These are phyloP conservation scores for Brachystomella parvula DNA, from an alignment of 1,140 invertebrate genomes.

Conservation along the genomic window DNA sequence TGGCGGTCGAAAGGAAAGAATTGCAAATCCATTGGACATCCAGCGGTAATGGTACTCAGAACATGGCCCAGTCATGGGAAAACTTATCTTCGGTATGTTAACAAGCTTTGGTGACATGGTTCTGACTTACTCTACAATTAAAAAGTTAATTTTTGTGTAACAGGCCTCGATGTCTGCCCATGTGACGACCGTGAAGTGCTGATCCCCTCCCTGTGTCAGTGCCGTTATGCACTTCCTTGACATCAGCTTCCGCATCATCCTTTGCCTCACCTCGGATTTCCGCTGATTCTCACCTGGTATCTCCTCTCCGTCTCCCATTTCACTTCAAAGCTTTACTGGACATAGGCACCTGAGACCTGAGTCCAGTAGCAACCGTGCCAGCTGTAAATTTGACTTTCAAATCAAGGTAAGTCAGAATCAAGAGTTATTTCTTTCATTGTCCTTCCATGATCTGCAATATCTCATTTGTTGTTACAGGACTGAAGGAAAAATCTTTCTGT, in stretches of 20 bases:
- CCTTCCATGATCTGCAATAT: not conserved
- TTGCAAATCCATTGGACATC: not conserved
- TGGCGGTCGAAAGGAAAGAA: not conserved
- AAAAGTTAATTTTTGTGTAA: not conserved
- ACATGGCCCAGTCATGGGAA: constrained; percentile 38
- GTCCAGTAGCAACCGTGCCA: constrained; percentile 38
- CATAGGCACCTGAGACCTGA: constrained; percentile 42
- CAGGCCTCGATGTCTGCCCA: constrained; percentile 34
- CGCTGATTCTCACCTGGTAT: constrained; percentile 32
- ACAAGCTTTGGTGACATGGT: not conserved
- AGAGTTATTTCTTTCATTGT: not conserved
- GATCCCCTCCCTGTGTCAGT: constrained; percentile 35
- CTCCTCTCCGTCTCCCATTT: constrained; percentile 44
- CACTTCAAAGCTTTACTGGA: constrained; percentile 42
- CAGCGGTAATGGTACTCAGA: constrained; percentile 32
- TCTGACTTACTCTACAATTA: not conserved
- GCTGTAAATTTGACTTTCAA: constrained; percentile 14
- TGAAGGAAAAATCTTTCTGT: constrained; percentile 33
- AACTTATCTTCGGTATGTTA: constrained; percentile 35
- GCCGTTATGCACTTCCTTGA: constrained; percentile 21
- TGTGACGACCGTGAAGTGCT: constrained; percentile 29
- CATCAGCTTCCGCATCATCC: constrained; percentile 33
- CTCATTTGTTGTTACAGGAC: constrained; percentile 18
- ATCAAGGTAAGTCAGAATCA: constrained; percentile 17
- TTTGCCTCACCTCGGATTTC: constrained; percentile 32